phyloP scores from a whole-genome alignment of 2,113 vertebrate species.

The Grammomys dolichurus region DNA sequence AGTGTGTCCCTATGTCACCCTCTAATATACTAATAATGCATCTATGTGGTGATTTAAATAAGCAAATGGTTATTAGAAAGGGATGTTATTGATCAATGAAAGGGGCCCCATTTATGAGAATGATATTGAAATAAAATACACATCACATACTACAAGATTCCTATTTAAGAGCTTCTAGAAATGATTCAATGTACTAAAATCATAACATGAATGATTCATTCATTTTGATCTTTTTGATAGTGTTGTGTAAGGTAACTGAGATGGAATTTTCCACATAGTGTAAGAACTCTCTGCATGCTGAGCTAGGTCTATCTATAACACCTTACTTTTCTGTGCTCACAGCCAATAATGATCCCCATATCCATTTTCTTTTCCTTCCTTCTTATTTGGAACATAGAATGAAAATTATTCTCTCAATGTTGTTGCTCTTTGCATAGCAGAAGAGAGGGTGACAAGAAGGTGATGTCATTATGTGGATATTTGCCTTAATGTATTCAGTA shows the following conservation, averaged over 20 bases:
- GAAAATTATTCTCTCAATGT: background rate
- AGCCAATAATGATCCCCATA: background rate
- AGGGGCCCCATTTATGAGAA: background rate
- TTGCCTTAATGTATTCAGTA: background rate
- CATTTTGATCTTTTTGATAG: background rate
- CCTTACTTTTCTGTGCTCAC: background rate
- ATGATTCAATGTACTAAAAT: background rate
- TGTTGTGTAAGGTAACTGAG: background rate
- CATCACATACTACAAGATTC: background rate
- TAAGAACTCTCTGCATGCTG: background rate
- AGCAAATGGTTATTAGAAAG: background rate
- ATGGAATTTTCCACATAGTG: background rate
- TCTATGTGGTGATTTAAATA: background rate
- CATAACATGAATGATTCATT: background rate
- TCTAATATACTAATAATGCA: background rate
- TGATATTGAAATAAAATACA: background rate
- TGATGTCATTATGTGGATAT: fast-evolving
- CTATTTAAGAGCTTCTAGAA: background rate
- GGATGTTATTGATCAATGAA: background rate
- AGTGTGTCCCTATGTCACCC: no score
- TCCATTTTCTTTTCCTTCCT: background rate
- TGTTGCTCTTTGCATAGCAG: background rate
- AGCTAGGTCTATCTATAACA: background rate
- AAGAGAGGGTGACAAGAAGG: background rate
- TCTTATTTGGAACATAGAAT: background rate